phyloP scores from a whole-genome alignment of 2,797 vertebrate genomes.

The Buphagus erythrorhynchus region DNA sequence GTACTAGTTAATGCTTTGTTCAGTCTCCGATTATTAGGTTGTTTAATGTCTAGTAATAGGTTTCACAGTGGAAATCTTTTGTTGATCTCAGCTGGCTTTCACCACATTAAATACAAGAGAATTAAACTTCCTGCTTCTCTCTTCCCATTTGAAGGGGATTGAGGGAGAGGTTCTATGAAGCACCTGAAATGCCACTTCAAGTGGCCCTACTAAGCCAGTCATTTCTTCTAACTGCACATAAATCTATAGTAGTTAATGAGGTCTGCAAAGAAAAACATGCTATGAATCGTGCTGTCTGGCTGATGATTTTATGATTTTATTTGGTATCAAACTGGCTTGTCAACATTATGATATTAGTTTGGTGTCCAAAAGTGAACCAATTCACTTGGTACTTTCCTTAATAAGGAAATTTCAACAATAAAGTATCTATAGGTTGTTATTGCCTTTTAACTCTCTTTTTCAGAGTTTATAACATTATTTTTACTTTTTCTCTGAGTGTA shows the following conservation, averaged over 20 bases:
- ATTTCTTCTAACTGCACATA: neutral
- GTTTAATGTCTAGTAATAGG: neutral
- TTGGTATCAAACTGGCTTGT: neutral
- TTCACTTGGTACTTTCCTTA: neutral
- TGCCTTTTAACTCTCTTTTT: neutral
- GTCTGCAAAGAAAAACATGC: neutral
- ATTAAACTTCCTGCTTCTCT: neutral
- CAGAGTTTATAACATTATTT: neutral
- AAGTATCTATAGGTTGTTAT: neutral
- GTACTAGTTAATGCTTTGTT: neutral
- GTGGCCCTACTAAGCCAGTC: neutral
- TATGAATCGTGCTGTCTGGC: neutral
- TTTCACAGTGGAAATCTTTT: neutral
- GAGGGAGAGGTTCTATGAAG: neutral
- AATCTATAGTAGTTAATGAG: neutral
- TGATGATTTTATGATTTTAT: neutral
- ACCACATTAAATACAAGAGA: neutral
- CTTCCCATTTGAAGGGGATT: neutral
- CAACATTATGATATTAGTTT: neutral
- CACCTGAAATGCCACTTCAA: neutral
- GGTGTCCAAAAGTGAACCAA: neutral
- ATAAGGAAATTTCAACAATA: neutral
- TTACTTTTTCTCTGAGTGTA: neutral
- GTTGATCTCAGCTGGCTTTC: neutral
- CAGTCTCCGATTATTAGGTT: fast-evolving